Conservation (phyloP, 2,113 vertebrate genomes). For the Osmerus eperlanus region DNA sequence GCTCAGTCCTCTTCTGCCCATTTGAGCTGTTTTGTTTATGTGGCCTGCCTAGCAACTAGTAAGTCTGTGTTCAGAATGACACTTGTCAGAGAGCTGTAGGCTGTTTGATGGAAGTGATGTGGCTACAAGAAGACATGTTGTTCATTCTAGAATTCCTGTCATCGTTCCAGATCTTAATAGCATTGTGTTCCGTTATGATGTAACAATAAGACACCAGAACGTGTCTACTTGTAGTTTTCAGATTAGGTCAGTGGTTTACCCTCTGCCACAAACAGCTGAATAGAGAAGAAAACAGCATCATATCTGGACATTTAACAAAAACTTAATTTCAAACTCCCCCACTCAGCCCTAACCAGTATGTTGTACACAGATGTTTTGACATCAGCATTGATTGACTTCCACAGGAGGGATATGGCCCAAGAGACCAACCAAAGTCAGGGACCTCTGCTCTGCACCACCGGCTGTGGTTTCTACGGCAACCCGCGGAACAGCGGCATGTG, state of each 20-base stretch:
- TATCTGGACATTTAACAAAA: neutral
- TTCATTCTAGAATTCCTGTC: neutral
- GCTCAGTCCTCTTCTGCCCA: neutral
- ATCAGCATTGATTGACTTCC: neutral
- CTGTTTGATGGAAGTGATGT: neutral
- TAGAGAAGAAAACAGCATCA: neutral
- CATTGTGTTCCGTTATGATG: neutral
- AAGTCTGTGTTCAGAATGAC: too few species aligned
- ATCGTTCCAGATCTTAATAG: neutral
- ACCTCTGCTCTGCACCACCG: conserved; percentile 86
- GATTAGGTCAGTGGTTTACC: neutral
- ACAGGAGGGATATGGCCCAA: conserved; percentile 82
- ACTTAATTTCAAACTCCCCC: neutral
- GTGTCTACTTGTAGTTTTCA: neutral
- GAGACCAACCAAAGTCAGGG: conserved; percentile 88
- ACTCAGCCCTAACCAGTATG: neutral
- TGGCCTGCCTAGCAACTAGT: neutral
- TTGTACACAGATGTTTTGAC: neutral
- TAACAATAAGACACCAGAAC: neutral
- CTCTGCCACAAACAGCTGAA: neutral
- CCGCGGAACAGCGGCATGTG: conserved; percentile 88
- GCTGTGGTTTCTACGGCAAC: conserved; percentile 88
- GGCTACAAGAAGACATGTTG: neutral
- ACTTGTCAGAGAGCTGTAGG: neutral
- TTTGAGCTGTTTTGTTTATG: neutral